These are phyloP conservation scores for Hippocampus zosterae DNA, from an alignment of 2,113 vertebrate species.

Conservation along the genomic window DNA sequence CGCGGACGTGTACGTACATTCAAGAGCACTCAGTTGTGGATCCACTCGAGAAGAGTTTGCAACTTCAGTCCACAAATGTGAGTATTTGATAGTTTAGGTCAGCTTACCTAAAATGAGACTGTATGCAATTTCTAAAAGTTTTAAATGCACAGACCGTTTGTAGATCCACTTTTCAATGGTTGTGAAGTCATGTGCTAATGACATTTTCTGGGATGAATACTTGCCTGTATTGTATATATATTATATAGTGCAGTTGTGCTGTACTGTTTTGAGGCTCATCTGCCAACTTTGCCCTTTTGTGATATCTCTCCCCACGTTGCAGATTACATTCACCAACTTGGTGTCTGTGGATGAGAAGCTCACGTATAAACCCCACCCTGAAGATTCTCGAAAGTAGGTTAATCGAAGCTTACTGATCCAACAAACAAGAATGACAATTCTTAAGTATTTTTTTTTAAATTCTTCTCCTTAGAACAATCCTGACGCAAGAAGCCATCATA, in stretches of 20 bases:
- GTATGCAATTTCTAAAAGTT: too few species aligned
- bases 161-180: not conserved
- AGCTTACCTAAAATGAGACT: not conserved
- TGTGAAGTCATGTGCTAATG: not conserved
- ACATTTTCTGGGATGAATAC: slow-evolving; percentile 30
- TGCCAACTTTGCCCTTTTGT: not conserved
- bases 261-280: not conserved
- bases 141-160: not conserved
- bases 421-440: not conserved
- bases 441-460: not conserved
- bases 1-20: slow-evolving; percentile 85
- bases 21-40: slow-evolving; percentile 94
- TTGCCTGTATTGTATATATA: slow-evolving; percentile 24
- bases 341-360: slow-evolving; percentile 94
- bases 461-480: slow-evolving; percentile 76
- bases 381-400: slow-evolving; percentile 83
- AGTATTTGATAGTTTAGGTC: slow-evolving; percentile 57
- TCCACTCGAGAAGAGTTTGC: slow-evolving; percentile 81
- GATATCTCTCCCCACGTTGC: not conserved
- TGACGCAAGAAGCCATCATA: slow-evolving; percentile 96
- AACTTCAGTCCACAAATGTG: slow-evolving; percentile 91
- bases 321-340: slow-evolving; percentile 97
- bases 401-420: not conserved
- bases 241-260: not conserved
- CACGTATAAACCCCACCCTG: slow-evolving; percentile 90